Percentiles rank a stretch among this genome's conserved stretches.
phyloP scores from a whole-genome alignment of 1,140 invertebrate species.

The Neodiprion fabricii region DNA sequence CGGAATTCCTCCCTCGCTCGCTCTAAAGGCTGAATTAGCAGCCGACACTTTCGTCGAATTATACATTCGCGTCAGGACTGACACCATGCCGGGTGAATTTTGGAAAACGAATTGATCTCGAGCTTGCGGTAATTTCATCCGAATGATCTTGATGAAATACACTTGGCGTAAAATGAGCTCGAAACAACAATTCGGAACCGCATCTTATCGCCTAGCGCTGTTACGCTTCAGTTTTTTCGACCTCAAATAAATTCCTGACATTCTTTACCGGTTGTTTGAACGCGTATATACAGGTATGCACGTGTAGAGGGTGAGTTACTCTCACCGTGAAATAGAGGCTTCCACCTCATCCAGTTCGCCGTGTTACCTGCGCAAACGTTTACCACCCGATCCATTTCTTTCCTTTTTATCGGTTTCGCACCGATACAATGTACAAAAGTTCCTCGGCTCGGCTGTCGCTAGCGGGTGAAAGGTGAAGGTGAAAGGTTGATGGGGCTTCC shows the following conservation, averaged over 20 bases:
- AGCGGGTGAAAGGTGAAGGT: conserved; percentile 5
- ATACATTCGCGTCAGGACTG: too few species aligned
- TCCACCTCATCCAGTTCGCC: conserved; percentile 30
- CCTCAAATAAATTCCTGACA: not conserved
- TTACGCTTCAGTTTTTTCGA: too few species aligned
- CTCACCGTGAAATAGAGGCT: conserved; percentile 46
- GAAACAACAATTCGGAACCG: too few species aligned
- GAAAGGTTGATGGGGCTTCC: conserved; percentile 7
- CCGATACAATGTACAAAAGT: conserved; percentile 36
- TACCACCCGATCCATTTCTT: conserved; percentile 33
- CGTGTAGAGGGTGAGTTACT: conserved; percentile 25
- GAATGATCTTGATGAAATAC: too few species aligned
- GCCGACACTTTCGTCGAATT: too few species aligned
- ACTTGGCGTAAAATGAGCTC: too few species aligned
- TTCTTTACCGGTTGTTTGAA: not conserved
- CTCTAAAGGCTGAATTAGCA: too few species aligned
- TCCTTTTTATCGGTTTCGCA: conserved; percentile 37
- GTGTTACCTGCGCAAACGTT: conserved; percentile 3
- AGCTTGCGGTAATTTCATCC: too few species aligned
- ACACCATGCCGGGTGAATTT: too few species aligned
- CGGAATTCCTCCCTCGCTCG: too few species aligned
- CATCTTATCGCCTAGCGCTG: too few species aligned
- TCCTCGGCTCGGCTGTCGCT: conserved; percentile 15
- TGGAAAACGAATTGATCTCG: too few species aligned
- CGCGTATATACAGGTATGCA: not conserved